Conservation (phyloP, 2,113 vertebrate genomes). For the Pelvicachromis taeniatus region DNA sequence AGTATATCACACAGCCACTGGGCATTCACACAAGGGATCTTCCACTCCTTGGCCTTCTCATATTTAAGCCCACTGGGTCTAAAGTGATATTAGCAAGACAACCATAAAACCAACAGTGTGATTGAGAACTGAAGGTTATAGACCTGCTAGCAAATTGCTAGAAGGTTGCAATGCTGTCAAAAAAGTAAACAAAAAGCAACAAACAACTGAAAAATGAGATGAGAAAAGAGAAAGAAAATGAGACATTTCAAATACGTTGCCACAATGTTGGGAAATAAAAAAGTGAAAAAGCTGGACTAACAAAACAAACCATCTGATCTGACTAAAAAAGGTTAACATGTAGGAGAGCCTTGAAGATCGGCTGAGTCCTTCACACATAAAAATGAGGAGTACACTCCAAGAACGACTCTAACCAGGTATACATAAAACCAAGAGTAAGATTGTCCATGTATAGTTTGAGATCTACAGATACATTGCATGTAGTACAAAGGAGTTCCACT, state of each 20-base stretch:
- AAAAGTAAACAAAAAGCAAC: background rate
- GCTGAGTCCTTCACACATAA: background rate
- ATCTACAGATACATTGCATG: background rate
- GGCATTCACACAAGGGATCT: conserved; percentile 93
- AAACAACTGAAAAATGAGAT: background rate
- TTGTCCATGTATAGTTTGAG: background rate
- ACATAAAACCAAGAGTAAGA: background rate
- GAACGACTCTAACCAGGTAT: background rate
- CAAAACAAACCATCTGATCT: background rate
- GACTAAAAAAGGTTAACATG: background rate
- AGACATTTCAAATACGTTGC: background rate
- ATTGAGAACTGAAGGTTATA: background rate
- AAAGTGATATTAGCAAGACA: background rate
- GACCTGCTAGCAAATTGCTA: background rate
- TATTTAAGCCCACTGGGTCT: conserved; percentile 91
- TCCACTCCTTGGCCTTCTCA: conserved; percentile 95
- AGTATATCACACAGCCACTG: conserved; percentile 96
- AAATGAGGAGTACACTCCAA: background rate
- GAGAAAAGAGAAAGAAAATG: background rate
- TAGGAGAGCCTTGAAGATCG: background rate
- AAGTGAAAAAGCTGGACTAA: background rate
- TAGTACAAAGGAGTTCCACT: background rate
- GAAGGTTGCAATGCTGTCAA: background rate
- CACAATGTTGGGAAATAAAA: background rate
- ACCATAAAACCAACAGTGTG: background rate